Base-by-base conservation (phyloP, 2,888 invertebrate genomes). In the Clunio marinus region DNA sequence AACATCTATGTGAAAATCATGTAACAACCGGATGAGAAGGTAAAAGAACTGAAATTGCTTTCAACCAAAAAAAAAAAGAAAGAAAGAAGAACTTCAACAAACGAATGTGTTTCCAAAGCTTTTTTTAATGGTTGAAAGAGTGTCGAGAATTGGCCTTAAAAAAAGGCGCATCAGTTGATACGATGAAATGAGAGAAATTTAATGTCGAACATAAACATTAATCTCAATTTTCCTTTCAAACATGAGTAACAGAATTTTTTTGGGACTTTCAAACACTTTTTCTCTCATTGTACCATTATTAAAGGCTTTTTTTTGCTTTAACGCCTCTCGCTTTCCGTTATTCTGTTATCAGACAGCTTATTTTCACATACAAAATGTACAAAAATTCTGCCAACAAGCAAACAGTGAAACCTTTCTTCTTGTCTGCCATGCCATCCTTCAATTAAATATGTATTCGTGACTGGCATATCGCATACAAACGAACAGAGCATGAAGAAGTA, bases 391-490 rank as follows among this genome's bases (percentile, higher is more conserved):
- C 24, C n/a, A 25, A n/a, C n/a, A 41, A 15, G n/a, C n/a, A n/a
- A n/a, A 20, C 51, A 17, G 22, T 22, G 5, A 13, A 51, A 32
- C 59, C 32, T 32, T 59, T 51, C 13, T 20, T 41, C 2, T 2
- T 59, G 4, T 51, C 32, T 1, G 7, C 28, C 60, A 13, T 58
- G 60, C 37, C 41, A 41, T 62, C 24, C 62, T 37, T 62, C 62
- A 62, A 62, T 62, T 62, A 62, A 62, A 62, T 62, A 41, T 62
- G 37, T 62, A 37, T 28, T 32, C 62, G 62, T 62, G 62, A 62
- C 62, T 41, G 17, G 62, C 62, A 62, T 62, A 15, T 10, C 7
- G 17, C 51, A 51, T n/a, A n/a, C n/a, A 32, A 51, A 22, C 22
- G 51, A 22, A 22, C 17, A 51, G 22, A 51, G 41, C 41, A 41